These are phyloP conservation scores for Boloria euphrosyne DNA, from an alignment of 2,888 invertebrate species.

Conservation along the genomic window DNA sequence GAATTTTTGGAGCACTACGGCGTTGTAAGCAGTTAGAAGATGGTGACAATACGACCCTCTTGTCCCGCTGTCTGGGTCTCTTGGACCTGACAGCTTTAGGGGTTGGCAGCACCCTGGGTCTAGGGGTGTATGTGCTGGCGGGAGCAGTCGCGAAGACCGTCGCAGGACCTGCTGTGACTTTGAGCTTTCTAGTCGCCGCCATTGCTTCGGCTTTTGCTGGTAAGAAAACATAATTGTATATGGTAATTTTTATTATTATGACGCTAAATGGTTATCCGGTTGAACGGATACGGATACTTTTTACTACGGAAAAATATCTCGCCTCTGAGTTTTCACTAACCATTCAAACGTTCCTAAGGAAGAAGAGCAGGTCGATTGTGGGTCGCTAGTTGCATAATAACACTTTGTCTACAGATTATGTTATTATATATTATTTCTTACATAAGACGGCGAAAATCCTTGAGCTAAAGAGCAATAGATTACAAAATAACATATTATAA, in stretches of 20 bases:
- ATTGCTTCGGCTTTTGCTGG: conserved; percentile 96
- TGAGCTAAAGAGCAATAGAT: conserved; percentile 7
- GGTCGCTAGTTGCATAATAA: too few species aligned
- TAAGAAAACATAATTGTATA: conserved; percentile 56
- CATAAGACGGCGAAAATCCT: neutral
- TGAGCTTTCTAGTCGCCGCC: conserved; percentile 96
- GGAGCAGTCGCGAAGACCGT: conserved; percentile 93
- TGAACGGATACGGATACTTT: too few species aligned
- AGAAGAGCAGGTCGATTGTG: too few species aligned
- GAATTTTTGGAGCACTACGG: conserved; percentile 60
- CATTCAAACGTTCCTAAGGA: too few species aligned
- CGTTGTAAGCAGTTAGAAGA: conserved; percentile 77
- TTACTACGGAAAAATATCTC: too few species aligned
- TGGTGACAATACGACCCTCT: conserved; percentile 58
- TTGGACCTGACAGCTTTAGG: conserved; percentile 94
- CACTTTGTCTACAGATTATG: too few species aligned
- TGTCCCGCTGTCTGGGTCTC: conserved; percentile 88
- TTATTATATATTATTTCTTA: too few species aligned
- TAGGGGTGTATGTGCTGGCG: conserved; percentile 97
- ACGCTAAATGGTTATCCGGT: too few species aligned
- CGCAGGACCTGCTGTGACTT: conserved; percentile 95
- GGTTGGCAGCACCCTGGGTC: conserved; percentile 93
- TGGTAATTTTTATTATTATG: too few species aligned
- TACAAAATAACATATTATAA: conserved; percentile 13
- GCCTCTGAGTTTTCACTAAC: too few species aligned